Percentiles rank a stretch among this genome's conserved stretches.
Conservation (phyloP, 2,113 vertebrate species). For the Brachirus orientalis region DNA sequence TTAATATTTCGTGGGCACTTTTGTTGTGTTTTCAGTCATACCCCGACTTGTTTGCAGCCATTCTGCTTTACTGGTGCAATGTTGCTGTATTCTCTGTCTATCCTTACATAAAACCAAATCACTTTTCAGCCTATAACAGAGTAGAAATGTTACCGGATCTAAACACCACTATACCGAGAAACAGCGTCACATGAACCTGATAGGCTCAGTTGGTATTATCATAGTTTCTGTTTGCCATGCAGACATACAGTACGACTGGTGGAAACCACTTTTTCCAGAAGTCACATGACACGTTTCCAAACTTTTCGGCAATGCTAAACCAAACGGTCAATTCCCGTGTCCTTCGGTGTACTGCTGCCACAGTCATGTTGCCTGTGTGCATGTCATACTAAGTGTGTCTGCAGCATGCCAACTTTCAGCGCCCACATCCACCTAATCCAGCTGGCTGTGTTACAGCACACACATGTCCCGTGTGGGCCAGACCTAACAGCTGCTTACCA, state of each 20-base stretch:
- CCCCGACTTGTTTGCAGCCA: no score
- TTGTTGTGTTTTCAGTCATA: no score
- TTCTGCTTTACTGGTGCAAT: no score
- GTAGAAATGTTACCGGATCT: no score
- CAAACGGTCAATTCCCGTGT: constrained; percentile 75
- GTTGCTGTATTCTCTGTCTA: no score
- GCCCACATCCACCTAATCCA: constrained; percentile 68
- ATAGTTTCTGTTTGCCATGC: constrained; percentile 52
- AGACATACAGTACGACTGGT: constrained; percentile 59
- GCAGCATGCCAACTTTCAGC: constrained; percentile 58
- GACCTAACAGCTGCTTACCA: constrained; percentile 62
- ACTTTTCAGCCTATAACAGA: no score
- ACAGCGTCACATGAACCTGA: no score
- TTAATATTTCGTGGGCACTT: no score
- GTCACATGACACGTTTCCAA: constrained; percentile 75
- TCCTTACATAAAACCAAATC: no score
- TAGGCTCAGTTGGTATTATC: no score
- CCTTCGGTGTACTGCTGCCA: no score
- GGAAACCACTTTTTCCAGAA: constrained; percentile 74
- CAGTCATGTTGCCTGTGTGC: constrained; percentile 34
- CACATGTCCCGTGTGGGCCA: constrained; percentile 32
- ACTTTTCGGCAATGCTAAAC: constrained; percentile 73
- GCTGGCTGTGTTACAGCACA: constrained; percentile 33
- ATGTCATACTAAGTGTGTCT: constrained; percentile 54
- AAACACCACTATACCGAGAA: no score